Evolutionary conservation across 35 echinoderm and acorn worm species (phyloP).

Genomic region (Strongylocentrotus purpuratus): DNA sequence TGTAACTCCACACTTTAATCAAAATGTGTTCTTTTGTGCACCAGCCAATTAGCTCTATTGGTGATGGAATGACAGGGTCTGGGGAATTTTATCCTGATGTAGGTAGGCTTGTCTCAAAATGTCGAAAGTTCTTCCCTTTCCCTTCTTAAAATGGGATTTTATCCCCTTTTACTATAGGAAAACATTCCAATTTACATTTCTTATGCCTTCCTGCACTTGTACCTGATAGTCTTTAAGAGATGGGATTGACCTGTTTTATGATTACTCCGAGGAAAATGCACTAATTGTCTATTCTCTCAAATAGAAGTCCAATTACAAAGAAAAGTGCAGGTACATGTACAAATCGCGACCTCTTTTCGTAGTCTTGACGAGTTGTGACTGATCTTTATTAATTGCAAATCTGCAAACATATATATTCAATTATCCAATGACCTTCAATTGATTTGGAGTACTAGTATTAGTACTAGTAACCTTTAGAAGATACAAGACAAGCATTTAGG

Average conservation of each 20-base stretch:
- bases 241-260: neutral
- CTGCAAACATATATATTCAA: neutral
- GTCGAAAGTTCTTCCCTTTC: neutral
- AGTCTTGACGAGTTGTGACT: neutral
- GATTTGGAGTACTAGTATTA: neutral
- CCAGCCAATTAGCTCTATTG: neutral
- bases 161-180: neutral
- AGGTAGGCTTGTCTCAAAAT: neutral
- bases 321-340: neutral
- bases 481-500: neutral
- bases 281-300: neutral
- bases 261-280: neutral
- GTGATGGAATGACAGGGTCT: neutral
- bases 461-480: neutral
- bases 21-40: neutral
- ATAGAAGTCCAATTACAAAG: neutral
- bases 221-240: neutral
- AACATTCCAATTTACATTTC: neutral
- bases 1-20: conserved; percentile 11
- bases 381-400: neutral
- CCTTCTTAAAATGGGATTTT: neutral
- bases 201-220: neutral
- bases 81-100: neutral
- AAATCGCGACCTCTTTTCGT: neutral
- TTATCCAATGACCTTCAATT: neutral